Evolutionary conservation across 2,797 vertebrate species (phyloP).

Genomic region (Phrynocephalus guinanensis): DNA sequence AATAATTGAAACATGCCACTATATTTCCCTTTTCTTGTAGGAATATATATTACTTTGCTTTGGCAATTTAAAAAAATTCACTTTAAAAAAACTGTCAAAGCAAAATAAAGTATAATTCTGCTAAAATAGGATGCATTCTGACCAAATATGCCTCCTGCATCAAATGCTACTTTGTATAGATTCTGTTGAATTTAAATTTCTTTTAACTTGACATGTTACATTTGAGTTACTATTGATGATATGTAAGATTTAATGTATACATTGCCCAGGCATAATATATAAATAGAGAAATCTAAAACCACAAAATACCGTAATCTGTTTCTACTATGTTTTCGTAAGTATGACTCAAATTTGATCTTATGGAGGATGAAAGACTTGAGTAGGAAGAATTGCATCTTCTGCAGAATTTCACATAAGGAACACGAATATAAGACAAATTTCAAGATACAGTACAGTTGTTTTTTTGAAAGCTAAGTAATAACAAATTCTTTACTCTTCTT

Average conservation of each 20-base stretch:
- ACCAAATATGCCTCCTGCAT: background rate
- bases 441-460: background rate
- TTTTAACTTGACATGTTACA: background rate
- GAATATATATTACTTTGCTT: background rate
- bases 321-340: conserved; percentile 27
- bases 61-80: too few species aligned
- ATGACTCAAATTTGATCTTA: background rate
- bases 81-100: background rate
- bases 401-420: background rate
- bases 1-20: background rate
- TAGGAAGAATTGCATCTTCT: background rate
- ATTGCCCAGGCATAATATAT: background rate
- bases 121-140: background rate
- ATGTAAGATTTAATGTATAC: conserved; percentile 6
- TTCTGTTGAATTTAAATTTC: background rate
- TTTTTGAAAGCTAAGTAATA: background rate
- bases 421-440: background rate
- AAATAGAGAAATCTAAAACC: conserved; percentile 13
- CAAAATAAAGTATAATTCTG: background rate
- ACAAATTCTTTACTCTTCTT: conserved; percentile 25
- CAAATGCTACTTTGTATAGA: conserved; percentile 7
- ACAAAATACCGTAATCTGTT: background rate
- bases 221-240: background rate
- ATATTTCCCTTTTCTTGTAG: background rate
- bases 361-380: background rate